A percentile compares a stretch with the other conserved stretches of the same genome.
Evolutionary conservation across 2,888 invertebrate species (phyloP).

Genomic region (Nysson spinosus): DNA sequence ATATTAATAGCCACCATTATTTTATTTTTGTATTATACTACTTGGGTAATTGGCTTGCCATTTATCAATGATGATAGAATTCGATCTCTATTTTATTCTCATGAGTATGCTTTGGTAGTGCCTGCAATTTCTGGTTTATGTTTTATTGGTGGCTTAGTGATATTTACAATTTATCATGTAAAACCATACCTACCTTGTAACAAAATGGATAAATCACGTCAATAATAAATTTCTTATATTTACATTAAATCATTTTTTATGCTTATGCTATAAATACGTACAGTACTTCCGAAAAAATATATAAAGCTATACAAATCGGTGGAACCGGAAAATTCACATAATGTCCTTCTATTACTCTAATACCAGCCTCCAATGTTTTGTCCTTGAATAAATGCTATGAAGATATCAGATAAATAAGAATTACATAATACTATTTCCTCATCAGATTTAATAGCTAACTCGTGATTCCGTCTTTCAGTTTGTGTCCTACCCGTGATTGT

Average conservation of each 20-base stretch:
- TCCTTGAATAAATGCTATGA: too few species aligned
- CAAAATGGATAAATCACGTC: conserved; percentile 30
- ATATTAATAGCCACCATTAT: conserved; percentile 79
- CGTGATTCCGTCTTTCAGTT: conserved; percentile 9
- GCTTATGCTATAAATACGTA: not conserved
- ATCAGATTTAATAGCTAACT: not conserved
- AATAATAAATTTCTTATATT: not conserved
- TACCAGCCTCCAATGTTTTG: too few species aligned
- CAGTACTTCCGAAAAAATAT: not conserved
- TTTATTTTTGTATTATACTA: conserved; percentile 80
- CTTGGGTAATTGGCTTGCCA: conserved; percentile 85
- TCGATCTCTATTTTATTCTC: conserved; percentile 71
- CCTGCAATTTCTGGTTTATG: conserved; percentile 82
- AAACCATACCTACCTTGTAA: conserved; percentile 49
- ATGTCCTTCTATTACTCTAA: too few species aligned
- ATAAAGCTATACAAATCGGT: too few species aligned
- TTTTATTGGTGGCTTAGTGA: conserved; percentile 83
- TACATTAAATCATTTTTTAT: not conserved
- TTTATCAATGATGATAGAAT: conserved; percentile 83
- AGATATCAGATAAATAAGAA: too few species aligned
- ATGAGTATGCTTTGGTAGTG: conserved; percentile 78
- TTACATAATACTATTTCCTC: conserved; percentile 4
- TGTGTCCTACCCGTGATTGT: not conserved
- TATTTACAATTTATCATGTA: conserved; percentile 82
- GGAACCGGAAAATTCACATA: too few species aligned